A percentile compares a stretch with the other conserved stretches of the same genome.
Conservation (phyloP, 2,888 invertebrate species). For the Hymenopus coronatus region DNA sequence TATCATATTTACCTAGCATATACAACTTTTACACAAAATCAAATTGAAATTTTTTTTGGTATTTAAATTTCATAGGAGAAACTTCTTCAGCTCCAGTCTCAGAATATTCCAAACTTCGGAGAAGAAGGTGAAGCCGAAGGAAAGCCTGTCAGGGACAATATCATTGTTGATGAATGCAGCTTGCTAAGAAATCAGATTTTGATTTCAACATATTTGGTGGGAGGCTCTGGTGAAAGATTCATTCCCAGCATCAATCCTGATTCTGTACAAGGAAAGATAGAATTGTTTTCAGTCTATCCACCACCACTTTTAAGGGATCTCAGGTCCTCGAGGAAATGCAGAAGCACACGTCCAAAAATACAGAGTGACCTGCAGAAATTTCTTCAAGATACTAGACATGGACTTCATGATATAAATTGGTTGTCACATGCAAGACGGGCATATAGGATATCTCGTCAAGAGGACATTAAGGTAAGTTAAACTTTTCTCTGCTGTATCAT, state of each 20-base stretch:
- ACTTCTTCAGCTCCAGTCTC: conserved; percentile 4
- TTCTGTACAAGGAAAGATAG: neutral
- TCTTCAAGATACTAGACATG: conserved; percentile 25
- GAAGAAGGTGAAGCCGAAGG: neutral
- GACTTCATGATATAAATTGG: conserved; percentile 30
- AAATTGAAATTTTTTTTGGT: neutral
- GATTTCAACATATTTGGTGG: neutral
- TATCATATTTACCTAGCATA: no score
- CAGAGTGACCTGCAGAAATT: conserved; percentile 24
- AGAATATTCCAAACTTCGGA: neutral
- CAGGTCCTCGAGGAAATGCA: neutral
- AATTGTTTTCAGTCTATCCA: neutral
- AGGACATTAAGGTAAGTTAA: conserved; percentile 24
- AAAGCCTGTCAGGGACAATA: neutral
- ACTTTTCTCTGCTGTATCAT: neutral
- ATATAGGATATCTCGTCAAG: conserved; percentile 21
- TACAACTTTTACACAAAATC: no score
- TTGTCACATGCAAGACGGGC: conserved; percentile 23
- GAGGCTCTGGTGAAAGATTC: neutral
- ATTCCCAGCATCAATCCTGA: neutral
- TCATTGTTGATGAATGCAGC: conserved; percentile 21
- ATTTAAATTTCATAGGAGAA: neutral
- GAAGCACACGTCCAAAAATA: conserved; percentile 3
- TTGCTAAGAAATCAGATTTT: conserved; percentile 17
- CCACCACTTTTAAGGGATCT: neutral